These are phyloP conservation scores for Colletes collaris DNA, from an alignment of 2,888 invertebrate genomes.

Conservation along the genomic window DNA sequence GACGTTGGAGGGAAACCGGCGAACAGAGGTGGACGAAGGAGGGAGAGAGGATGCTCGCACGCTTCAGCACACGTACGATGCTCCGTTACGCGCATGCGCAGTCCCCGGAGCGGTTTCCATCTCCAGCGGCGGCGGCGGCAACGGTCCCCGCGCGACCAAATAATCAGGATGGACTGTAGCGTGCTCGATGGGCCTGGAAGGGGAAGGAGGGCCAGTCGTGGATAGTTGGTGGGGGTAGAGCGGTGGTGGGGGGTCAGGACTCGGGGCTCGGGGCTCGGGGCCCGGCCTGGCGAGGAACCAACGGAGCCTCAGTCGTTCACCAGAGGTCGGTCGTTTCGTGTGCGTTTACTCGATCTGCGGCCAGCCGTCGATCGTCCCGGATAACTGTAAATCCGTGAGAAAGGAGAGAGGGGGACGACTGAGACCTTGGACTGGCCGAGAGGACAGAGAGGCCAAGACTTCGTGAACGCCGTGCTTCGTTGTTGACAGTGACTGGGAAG, in stretches of 20 bases:
- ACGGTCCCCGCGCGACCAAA: conserved; percentile 48
- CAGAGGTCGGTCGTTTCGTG: conserved; percentile 72
- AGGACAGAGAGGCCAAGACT: conserved; percentile 12
- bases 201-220: conserved; percentile 45
- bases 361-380: conserved; percentile 52
- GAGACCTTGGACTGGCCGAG: conserved; percentile 31
- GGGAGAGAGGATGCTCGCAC: conserved; percentile 21
- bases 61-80: conserved; percentile 59
- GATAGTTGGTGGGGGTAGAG: conserved; percentile 13
- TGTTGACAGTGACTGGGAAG: conserved; percentile 46
- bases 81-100: conserved; percentile 74
- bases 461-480: conserved; percentile 17
- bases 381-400: conserved; percentile 72
- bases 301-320: conserved; percentile 79
- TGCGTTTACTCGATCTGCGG: conserved; percentile 42
- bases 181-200: conserved; percentile 4
- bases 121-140: conserved; percentile 24
- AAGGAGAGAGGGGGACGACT: conserved; percentile 28
- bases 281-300: conserved; percentile 64
- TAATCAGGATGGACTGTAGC: conserved; percentile 60
- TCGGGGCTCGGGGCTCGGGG: conserved; percentile 43
- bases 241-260: conserved; percentile 1
- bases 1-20: conserved; percentile 7
- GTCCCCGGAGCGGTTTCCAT: conserved; percentile 55
- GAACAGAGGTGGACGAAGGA: background rate